Conservation (phyloP, 2,888 invertebrate species). For the Masnerella sp. region DNA sequence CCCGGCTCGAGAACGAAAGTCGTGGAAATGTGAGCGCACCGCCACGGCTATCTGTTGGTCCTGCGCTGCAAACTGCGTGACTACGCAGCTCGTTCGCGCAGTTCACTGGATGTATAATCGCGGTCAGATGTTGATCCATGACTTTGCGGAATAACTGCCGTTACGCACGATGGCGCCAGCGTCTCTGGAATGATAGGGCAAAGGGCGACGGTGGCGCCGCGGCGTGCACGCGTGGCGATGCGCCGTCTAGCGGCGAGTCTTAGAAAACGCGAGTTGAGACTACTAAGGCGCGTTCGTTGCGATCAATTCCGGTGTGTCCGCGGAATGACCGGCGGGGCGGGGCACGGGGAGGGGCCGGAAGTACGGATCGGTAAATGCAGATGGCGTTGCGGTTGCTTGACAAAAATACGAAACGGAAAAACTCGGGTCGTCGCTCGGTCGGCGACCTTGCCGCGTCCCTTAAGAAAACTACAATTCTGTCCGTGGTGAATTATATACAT, state of each 20-base stretch:
- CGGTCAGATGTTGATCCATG: no score
- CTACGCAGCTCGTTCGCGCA: conserved; percentile 1
- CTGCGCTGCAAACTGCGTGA: not conserved
- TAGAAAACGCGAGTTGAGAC: conserved; percentile 47
- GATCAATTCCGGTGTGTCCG: conserved; percentile 54
- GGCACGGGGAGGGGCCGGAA: conserved; percentile 25
- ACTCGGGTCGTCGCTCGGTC: conserved; percentile 46
- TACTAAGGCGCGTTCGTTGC: conserved; percentile 57
- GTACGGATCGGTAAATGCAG: conserved; percentile 44
- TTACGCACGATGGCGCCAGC: not conserved
- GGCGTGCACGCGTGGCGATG: not conserved
- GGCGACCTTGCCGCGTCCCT: conserved; percentile 51
- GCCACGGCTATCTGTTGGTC: not conserved
- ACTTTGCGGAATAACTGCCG: not conserved
- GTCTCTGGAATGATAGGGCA: not conserved
- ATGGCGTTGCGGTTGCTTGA: conserved; percentile 29
- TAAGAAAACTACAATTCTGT: conserved; percentile 53
- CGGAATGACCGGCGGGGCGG: conserved; percentile 39
- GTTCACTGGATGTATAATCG: no score
- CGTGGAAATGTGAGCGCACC: conserved; percentile 16
- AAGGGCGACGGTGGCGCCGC: not conserved
- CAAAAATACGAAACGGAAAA: conserved; percentile 54
- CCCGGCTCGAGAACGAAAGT: conserved; percentile 40
- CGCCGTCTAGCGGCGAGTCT: conserved; percentile 26
- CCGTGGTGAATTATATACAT: conserved; percentile 53